Conservation (phyloP, 1,140 invertebrate genomes). For the Bicyclus anynana region DNA sequence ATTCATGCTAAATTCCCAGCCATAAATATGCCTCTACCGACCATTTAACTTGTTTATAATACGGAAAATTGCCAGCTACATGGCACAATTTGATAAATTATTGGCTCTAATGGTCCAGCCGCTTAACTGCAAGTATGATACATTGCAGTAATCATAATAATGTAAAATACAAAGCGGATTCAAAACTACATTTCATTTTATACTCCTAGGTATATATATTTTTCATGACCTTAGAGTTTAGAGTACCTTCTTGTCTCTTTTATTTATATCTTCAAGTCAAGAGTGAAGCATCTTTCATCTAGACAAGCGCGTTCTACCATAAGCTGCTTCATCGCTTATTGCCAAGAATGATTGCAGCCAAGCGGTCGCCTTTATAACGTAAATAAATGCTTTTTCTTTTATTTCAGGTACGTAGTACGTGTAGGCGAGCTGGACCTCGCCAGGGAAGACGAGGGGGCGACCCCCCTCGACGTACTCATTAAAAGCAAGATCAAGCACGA, state of each 20-base stretch:
- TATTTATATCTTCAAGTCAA: too few relatives aligned
- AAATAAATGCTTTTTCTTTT: not conserved
- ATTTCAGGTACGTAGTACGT: slow-evolving; percentile 78
- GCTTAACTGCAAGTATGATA: not conserved
- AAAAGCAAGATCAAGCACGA: slow-evolving; percentile 81
- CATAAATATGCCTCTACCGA: not conserved
- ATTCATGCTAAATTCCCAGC: too few relatives aligned
- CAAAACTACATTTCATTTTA: too few relatives aligned
- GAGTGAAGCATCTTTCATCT: too few relatives aligned
- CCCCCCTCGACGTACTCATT: slow-evolving; percentile 81
- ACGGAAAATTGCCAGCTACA: not conserved
- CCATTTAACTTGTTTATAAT: too few relatives aligned
- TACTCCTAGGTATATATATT: too few relatives aligned
- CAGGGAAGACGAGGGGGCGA: slow-evolving; percentile 79
- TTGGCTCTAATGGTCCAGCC: not conserved
- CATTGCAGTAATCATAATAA: not conserved
- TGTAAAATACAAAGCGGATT: not conserved
- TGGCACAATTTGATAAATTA: not conserved
- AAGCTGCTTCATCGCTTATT: too few relatives aligned
- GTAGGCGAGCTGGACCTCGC: slow-evolving; percentile 86
- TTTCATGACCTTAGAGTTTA: too few relatives aligned
- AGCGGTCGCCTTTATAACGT: not conserved
- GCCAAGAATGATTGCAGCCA: too few relatives aligned
- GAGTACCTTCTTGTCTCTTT: too few relatives aligned
- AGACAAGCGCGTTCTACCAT: too few relatives aligned